A percentile compares a stretch with the other conserved stretches of the same genome.
Conservation (phyloP, 2,888 invertebrate species). For the Archaeoteleia sp. region DNA sequence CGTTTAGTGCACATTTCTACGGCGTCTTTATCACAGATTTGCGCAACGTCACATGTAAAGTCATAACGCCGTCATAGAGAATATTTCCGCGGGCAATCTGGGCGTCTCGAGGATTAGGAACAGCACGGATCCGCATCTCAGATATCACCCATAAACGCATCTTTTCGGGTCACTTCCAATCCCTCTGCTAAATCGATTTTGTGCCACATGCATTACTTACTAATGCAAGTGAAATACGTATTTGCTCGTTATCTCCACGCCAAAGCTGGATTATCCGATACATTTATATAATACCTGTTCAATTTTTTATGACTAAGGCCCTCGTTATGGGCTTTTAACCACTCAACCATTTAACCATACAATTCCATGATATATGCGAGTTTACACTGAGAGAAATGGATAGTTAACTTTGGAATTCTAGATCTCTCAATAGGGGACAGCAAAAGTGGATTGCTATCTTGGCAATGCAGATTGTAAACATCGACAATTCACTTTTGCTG, state of each 20-base stretch:
- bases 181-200: constrained; percentile 39
- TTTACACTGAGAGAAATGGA: too few species aligned
- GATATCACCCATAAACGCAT: constrained; percentile 25
- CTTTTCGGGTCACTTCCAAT: constrained; percentile 37
- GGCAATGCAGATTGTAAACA: too few species aligned
- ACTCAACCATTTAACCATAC: constrained; percentile 20
- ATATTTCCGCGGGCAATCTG: constrained; percentile 6
- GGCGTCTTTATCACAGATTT: constrained; percentile 53
- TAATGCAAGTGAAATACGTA: constrained; percentile 32
- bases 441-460: too few species aligned
- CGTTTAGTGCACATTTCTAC: constrained; percentile 55
- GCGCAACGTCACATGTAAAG: constrained; percentile 6
- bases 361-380: constrained; percentile 18
- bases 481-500: too few species aligned
- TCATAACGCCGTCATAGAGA: neutral
- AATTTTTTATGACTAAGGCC: constrained; percentile 34
- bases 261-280: constrained; percentile 29
- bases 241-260: constrained; percentile 38
- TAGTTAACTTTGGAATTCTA: too few species aligned
- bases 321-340: constrained; percentile 23
- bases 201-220: constrained; percentile 39
- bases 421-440: too few species aligned
- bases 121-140: neutral
- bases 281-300: constrained; percentile 35
- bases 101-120: neutral